phyloP scores from a whole-genome alignment of 35 echinoderm and acorn worm species.

The Apostichopus californicus region DNA sequence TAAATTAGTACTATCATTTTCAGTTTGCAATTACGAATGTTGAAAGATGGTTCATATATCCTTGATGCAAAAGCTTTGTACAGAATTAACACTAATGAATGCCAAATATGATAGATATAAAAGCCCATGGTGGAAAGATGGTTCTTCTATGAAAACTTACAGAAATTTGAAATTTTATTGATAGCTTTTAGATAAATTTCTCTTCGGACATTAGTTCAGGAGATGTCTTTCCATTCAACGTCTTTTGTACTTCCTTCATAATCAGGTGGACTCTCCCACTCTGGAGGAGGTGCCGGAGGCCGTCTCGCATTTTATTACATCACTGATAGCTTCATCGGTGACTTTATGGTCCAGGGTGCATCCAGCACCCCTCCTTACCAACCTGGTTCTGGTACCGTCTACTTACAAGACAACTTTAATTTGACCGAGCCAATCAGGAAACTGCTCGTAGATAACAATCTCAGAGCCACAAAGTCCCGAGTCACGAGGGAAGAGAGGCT shows the following conservation, averaged over 20 bases:
- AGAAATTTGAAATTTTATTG: too few relatives aligned
- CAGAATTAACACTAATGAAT: too few relatives aligned
- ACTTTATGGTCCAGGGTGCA: conserved; percentile 59
- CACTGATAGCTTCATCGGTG: conserved; percentile 76
- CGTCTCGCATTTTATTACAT: conserved; percentile 78
- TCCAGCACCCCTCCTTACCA: conserved; percentile 45
- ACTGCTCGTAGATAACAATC: conserved; percentile 70
- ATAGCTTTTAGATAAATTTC: too few relatives aligned
- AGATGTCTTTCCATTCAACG: not conserved
- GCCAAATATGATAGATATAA: too few relatives aligned
- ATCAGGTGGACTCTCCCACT: conserved; percentile 26
- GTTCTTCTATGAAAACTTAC: too few relatives aligned
- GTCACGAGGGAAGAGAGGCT: conserved; percentile 45
- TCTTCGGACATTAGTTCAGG: too few relatives aligned
- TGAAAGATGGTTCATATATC: too few relatives aligned
- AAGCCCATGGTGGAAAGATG: too few relatives aligned
- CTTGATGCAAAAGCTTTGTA: too few relatives aligned
- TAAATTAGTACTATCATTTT: too few relatives aligned
- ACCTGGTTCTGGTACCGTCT: conserved; percentile 72
- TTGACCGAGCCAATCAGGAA: conserved; percentile 23
- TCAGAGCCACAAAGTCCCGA: conserved; percentile 8
- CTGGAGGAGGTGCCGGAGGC: conserved; percentile 77
- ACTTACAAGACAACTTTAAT: conserved; percentile 60
- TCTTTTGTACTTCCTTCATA: not conserved
- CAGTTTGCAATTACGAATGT: too few relatives aligned